Evolutionary conservation across 2,888 invertebrate genomes (phyloP).

Genomic region (Ormia ochracea): DNA sequence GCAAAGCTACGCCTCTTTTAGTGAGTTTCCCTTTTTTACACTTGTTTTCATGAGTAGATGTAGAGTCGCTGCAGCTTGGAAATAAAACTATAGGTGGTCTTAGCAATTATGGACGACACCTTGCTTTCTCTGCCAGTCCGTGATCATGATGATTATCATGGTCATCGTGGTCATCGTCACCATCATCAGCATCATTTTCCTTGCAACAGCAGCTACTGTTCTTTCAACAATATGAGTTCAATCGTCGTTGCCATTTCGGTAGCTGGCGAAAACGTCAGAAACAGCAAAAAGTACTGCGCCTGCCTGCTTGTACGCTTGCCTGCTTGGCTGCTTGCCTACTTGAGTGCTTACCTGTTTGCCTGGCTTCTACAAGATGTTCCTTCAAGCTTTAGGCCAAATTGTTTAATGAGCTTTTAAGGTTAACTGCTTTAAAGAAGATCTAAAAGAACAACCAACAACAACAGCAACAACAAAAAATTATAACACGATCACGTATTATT

Average conservation of each 20-base stretch:
- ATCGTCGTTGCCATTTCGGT: background rate
- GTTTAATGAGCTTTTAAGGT: constrained; percentile 62
- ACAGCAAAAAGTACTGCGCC: background rate
- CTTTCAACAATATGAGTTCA: constrained; percentile 33
- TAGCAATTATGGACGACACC: constrained; percentile 41
- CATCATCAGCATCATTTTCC: constrained; percentile 12
- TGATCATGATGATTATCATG: constrained; percentile 22
- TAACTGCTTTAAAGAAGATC: constrained; percentile 48
- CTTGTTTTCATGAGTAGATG: constrained; percentile 6
- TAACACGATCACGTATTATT: constrained; percentile 62
- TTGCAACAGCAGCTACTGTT: constrained; percentile 51
- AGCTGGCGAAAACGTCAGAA: background rate
- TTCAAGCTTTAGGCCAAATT: constrained; percentile 61
- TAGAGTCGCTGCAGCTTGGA: constrained; percentile 8
- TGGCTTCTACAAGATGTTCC: constrained; percentile 29
- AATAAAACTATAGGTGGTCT: constrained; percentile 48
- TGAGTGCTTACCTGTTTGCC: background rate
- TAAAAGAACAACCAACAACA: constrained; percentile 17
- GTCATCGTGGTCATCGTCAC: constrained; percentile 25
- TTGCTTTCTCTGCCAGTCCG: constrained; percentile 3
- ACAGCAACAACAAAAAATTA: constrained; percentile 14
- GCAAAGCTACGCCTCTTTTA: background rate
- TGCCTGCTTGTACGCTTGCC: too few species aligned
- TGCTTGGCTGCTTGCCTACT: too few species aligned
- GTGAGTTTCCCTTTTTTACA: background rate